These are phyloP conservation scores for Amphibalanus amphitrite DNA, from an alignment of 1,140 invertebrate species.

Conservation along the genomic window DNA sequence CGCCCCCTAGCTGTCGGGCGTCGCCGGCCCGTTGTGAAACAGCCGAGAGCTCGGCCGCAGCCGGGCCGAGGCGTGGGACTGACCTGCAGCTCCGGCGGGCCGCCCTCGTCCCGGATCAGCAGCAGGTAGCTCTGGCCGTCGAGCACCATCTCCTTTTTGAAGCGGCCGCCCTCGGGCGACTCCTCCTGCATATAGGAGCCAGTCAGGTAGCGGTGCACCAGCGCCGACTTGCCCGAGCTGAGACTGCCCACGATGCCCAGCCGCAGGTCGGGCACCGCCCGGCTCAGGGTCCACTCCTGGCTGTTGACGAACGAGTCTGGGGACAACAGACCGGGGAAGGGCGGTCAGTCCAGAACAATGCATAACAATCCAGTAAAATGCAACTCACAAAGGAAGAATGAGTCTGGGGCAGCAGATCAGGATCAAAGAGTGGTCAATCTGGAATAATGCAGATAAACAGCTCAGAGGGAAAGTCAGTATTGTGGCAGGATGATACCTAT, in stretches of 20 bases:
- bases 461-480: too few relatives aligned
- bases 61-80: constrained; percentile 14
- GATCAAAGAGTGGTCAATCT: too few relatives aligned
- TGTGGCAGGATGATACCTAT: too few relatives aligned
- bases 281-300: constrained; percentile 96
- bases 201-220: constrained; percentile 94
- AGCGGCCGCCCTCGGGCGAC: constrained; percentile 95
- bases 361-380: too few relatives aligned
- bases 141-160: constrained; percentile 94
- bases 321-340: too few relatives aligned
- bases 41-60: background rate
- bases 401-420: too few relatives aligned
- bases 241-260: constrained; percentile 88
- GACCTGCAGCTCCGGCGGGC: constrained; percentile 85
- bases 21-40: constrained; percentile 1
- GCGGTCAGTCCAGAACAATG: too few relatives aligned
- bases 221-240: constrained; percentile 86
- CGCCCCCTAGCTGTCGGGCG: too few relatives aligned
- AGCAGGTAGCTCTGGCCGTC: constrained; percentile 92
- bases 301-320: constrained; percentile 99
- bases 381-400: too few relatives aligned
- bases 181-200: constrained; percentile 97
- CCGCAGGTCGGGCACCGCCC: constrained; percentile 81
- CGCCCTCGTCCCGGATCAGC: constrained; percentile 91
- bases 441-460: too few relatives aligned